Conservation (phyloP, 2,797 vertebrate species). For the Dromococcyx pavoninus region DNA sequence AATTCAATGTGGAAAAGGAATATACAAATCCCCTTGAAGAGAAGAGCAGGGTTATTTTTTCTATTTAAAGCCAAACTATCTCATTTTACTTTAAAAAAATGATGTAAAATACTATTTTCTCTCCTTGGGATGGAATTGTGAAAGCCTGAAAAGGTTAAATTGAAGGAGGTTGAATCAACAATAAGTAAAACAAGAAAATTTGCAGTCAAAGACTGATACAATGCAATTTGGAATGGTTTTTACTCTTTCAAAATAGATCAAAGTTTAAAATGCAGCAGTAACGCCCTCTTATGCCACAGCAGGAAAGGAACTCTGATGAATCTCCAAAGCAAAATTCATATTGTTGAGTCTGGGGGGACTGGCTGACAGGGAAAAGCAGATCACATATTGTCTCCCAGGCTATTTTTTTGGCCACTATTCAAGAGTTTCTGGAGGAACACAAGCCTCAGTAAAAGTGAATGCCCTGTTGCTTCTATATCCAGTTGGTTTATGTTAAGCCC, state of each 20-base stretch:
- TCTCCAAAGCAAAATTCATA: background rate
- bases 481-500: accelerated
- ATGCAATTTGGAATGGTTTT: background rate
- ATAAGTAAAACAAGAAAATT: constrained; percentile 22
- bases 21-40: constrained; percentile 32
- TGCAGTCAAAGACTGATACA: background rate
- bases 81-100: constrained; percentile 31
- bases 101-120: constrained; percentile 52
- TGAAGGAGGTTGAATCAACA: constrained; percentile 45
- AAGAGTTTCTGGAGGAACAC: background rate
- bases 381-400: background rate
- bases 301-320: background rate
- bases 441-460: accelerated
- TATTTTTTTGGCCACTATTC: background rate
- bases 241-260: background rate
- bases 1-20: constrained; percentile 77
- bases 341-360: background rate
- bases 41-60: constrained; percentile 44
- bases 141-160: constrained; percentile 44
- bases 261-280: background rate
- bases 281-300: background rate
- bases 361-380: background rate
- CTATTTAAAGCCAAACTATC: constrained; percentile 33
- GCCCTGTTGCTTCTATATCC: background rate
- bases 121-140: constrained; percentile 41